A percentile compares a stretch with the other conserved stretches of the same genome.
Conservation (phyloP, 2,113 vertebrate species). For the Clupea harengus region DNA sequence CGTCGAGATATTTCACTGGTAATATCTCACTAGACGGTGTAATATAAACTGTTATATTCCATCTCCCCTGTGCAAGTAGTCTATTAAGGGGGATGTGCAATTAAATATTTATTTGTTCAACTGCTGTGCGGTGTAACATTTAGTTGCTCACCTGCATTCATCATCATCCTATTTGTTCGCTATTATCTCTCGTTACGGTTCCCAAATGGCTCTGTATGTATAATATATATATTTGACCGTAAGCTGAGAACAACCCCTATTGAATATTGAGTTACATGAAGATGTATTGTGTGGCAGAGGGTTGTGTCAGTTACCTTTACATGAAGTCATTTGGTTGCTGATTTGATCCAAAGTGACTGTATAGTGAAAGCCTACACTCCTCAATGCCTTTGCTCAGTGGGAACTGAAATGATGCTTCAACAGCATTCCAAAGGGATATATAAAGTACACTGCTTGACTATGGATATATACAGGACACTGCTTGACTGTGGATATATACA, state of each 20-base stretch:
- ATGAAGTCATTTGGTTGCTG: background rate
- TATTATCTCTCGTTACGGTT: background rate
- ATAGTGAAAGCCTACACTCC: background rate
- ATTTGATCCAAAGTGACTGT: no score
- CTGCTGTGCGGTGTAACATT: conserved; percentile 7
- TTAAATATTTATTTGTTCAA: conserved; percentile 28
- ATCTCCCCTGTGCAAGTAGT: background rate
- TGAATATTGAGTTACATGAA: background rate
- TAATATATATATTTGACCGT: background rate
- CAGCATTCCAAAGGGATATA: background rate
- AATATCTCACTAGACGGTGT: background rate
- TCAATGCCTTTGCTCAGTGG: background rate
- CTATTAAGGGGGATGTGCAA: conserved; percentile 27
- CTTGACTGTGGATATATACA: no score
- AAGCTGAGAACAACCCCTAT: background rate
- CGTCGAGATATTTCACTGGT: background rate
- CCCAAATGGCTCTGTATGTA: background rate
- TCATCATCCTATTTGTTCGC: conserved; percentile 5
- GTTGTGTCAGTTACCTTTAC: background rate
- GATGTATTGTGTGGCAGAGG: background rate
- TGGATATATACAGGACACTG: background rate
- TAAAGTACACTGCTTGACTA: background rate
- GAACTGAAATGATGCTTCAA: background rate
- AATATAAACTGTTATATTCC: background rate
- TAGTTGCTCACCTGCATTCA: background rate